A percentile compares a stretch with the other conserved stretches of the same genome.
Evolutionary conservation across 2,888 invertebrate species (phyloP).

Genomic region (Ornithoptera alexandrae): DNA sequence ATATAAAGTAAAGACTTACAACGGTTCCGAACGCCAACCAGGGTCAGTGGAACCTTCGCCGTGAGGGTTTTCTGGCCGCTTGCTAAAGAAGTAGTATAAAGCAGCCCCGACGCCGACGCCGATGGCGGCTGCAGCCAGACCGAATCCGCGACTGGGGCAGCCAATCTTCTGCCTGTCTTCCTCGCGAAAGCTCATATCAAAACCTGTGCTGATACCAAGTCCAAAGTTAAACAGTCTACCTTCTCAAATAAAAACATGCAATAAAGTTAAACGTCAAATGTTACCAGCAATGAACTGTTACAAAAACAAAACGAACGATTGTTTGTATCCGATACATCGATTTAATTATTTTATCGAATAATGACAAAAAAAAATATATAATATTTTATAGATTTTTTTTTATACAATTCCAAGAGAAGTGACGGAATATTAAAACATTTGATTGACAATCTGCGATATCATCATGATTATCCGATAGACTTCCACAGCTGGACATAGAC

Average conservation of each 20-base stretch:
- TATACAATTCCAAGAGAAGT: too few species aligned
- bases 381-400: too few species aligned
- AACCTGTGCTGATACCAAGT: neutral
- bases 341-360: too few species aligned
- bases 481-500: too few species aligned
- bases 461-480: too few species aligned
- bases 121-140: constrained; percentile 66
- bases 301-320: too few species aligned
- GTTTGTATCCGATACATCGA: too few species aligned
- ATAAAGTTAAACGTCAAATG: neutral
- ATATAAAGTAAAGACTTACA: constrained; percentile 33
- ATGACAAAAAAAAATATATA: too few species aligned
- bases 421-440: too few species aligned
- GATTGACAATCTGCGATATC: too few species aligned
- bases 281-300: neutral
- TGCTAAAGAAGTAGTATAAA: constrained; percentile 68
- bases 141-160: constrained; percentile 63
- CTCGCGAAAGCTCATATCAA: constrained; percentile 62
- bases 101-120: constrained; percentile 72
- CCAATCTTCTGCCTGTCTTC: constrained; percentile 57
- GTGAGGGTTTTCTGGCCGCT: constrained; percentile 54
- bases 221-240: constrained; percentile 17
- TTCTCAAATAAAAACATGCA: constrained; percentile 21
- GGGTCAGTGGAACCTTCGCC: constrained; percentile 55
- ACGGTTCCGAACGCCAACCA: constrained; percentile 46